Conservation (phyloP, 2,113 vertebrate species). For the Periophthalmodon schlosseri region DNA sequence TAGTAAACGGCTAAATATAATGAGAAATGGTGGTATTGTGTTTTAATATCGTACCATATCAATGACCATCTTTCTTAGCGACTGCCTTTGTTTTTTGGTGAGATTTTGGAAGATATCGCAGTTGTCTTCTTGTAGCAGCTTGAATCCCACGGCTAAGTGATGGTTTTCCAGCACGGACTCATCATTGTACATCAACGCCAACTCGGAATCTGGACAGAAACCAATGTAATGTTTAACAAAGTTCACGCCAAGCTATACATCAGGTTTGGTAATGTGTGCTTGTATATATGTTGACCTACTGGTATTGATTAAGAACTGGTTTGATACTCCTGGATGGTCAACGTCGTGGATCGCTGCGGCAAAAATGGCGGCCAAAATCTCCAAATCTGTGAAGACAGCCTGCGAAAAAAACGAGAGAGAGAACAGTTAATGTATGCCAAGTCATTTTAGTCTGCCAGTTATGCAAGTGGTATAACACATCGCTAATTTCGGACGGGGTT, state of each 20-base stretch:
- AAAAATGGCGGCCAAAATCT: slow-evolving; percentile 97
- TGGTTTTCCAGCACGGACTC: slow-evolving; percentile 98
- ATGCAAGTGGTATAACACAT: not conserved
- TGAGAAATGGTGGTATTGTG: not conserved
- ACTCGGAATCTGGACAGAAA: slow-evolving; percentile 85
- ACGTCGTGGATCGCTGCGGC: slow-evolving; percentile 98
- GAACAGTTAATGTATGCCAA: not conserved
- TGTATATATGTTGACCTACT: slow-evolving; percentile 81
- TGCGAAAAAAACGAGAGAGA: slow-evolving; percentile 50
- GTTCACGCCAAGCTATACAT: no score
- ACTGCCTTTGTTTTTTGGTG: slow-evolving; percentile 95
- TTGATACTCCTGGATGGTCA: slow-evolving; percentile 97
- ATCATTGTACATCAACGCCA: slow-evolving; percentile 97
- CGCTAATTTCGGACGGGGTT: not conserved
- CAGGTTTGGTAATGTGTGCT: no score
- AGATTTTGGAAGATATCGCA: slow-evolving; percentile 99
- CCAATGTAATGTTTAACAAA: not conserved
- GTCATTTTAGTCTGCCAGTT: slow-evolving; percentile 9
- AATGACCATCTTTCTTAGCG: slow-evolving; percentile 96
- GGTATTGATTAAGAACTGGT: slow-evolving; percentile 98
- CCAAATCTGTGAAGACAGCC: slow-evolving; percentile 97
- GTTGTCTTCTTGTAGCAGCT: slow-evolving; percentile 95
- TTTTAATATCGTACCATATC: slow-evolving; percentile 84
- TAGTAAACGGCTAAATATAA: not conserved
- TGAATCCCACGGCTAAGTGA: slow-evolving; percentile 96